These are phyloP conservation scores for Acromyrmex heyeri DNA, from an alignment of 1,140 invertebrate genomes.

Conservation along the genomic window DNA sequence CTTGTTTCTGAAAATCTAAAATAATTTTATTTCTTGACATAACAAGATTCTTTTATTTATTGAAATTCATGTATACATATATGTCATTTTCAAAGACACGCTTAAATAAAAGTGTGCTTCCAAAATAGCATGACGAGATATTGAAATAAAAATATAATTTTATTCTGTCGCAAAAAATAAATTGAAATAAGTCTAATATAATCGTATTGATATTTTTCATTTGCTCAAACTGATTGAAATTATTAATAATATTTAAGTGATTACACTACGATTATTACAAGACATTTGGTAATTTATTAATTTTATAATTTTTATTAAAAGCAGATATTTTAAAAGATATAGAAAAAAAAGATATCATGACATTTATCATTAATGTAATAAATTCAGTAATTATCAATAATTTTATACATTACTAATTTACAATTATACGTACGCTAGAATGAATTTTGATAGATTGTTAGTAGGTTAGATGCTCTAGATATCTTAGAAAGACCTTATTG, in stretches of 20 bases:
- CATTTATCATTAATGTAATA: neutral
- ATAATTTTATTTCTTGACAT: too few species aligned
- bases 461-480: neutral
- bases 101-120: too few species aligned
- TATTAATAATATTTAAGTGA: too few species aligned
- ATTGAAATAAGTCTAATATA: neutral
- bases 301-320: neutral
- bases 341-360: neutral
- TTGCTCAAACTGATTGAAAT: conserved; percentile 5
- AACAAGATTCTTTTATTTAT: too few species aligned
- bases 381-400: conserved; percentile 6
- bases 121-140: neutral
- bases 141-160: neutral
- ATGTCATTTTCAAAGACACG: neutral
- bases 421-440: neutral
- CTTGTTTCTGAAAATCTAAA: too few species aligned
- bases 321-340: neutral
- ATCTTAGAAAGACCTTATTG: neutral
- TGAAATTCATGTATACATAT: neutral
- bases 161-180: neutral
- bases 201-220: neutral
- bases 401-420: neutral
- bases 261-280: too few species aligned
- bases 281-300: too few species aligned
- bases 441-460: neutral